Evolutionary conservation across 2,113 vertebrate species (phyloP).

Genomic region (Crotalus horridus): DNA sequence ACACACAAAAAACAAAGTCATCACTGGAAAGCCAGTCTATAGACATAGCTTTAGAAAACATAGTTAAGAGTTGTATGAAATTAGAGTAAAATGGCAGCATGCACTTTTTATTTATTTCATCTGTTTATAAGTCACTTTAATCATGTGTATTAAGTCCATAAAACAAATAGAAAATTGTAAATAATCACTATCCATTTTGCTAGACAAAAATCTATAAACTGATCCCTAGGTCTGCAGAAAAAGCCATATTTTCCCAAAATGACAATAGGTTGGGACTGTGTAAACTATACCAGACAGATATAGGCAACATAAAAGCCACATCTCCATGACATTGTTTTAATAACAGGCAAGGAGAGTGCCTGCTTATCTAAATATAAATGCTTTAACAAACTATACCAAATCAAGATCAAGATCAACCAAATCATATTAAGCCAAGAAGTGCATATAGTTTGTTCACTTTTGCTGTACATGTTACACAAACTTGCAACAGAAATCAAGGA

Average conservation of each 20-base stretch:
- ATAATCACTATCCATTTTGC: background rate
- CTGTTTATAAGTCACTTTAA: background rate
- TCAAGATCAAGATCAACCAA: background rate
- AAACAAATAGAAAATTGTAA: background rate
- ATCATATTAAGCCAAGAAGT: background rate
- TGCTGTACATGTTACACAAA: background rate
- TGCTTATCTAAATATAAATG: background rate
- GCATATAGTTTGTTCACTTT: background rate
- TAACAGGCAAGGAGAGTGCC: background rate
- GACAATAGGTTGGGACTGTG: background rate
- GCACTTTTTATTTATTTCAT: background rate
- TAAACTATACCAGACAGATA: background rate
- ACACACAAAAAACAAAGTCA: background rate
- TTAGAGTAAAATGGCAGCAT: background rate
- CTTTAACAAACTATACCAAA: background rate
- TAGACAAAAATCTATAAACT: background rate
- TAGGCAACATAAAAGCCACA: background rate
- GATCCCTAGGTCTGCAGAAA: background rate
- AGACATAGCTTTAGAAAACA: background rate
- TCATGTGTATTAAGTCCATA: background rate
- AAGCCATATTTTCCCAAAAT: background rate
- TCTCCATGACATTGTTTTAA: background rate
- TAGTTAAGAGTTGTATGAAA: background rate
- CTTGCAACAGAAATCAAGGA: too few species aligned
- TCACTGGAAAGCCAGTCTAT: background rate